These are phyloP conservation scores for Anneissia japonica DNA, from an alignment of 35 echinoderm and acorn worm species.

Conservation along the genomic window DNA sequence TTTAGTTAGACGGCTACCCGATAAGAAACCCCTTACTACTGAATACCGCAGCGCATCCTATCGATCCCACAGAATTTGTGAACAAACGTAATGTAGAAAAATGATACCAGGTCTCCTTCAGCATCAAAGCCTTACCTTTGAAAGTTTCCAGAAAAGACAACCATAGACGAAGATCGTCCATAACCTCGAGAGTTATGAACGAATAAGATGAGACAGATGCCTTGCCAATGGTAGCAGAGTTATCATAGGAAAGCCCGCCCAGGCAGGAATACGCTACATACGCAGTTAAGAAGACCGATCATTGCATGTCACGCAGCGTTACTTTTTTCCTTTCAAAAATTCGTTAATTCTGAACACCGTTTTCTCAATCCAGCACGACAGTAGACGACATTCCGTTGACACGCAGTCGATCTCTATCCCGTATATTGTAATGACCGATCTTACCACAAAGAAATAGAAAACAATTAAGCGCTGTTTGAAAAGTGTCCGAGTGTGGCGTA, in stretches of 20 bases:
- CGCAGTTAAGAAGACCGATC: not conserved
- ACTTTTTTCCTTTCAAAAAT: not conserved
- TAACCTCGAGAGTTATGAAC: not conserved
- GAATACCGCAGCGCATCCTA: not conserved
- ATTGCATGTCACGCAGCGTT: not conserved
- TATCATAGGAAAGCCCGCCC: not conserved
- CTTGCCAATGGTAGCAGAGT: not conserved
- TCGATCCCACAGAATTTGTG: not conserved
- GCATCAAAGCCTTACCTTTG: not conserved
- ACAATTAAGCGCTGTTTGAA: not conserved
- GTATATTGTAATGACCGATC: too few species aligned
- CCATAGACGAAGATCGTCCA: not conserved
- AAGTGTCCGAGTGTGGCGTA: not conserved
- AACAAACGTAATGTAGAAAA: not conserved
- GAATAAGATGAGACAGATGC: not conserved
- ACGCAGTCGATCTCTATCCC: too few species aligned
- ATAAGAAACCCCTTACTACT: not conserved
- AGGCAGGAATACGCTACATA: not conserved
- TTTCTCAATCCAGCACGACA: too few species aligned
- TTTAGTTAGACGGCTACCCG: too few species aligned
- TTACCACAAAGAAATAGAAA: not conserved
- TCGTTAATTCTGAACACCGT: not conserved
- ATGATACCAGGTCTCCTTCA: not conserved
- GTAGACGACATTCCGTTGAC: too few species aligned
- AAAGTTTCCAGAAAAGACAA: not conserved